These are phyloP conservation scores for Porites divaricata DNA, from an alignment of 92 coral and sea anemone species.

Conservation along the genomic window DNA sequence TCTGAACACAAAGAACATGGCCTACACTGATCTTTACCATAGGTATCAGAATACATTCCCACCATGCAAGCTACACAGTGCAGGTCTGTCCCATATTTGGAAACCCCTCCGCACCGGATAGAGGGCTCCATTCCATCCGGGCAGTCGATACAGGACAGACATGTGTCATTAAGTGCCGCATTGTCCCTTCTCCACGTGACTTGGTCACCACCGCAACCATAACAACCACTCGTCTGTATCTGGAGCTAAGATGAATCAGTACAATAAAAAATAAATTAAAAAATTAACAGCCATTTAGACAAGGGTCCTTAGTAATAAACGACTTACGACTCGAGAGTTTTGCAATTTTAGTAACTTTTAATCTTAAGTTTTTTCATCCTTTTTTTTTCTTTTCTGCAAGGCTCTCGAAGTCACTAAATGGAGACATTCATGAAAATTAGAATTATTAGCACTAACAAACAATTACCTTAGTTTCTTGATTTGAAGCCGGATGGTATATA, in stretches of 20 bases:
- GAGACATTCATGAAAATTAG: too few relatives aligned
- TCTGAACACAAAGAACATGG: slow-evolving; percentile 15
- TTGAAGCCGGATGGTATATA: too few relatives aligned
- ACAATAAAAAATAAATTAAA: too few relatives aligned
- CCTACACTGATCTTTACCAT: slow-evolving; percentile 2
- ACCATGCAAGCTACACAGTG: slow-evolving; percentile 19
- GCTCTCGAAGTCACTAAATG: too few relatives aligned
- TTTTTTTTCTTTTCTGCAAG: too few relatives aligned
- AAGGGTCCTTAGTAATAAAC: not conserved
- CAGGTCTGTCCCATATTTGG: slow-evolving; percentile 15
- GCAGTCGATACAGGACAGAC: slow-evolving; percentile 17
- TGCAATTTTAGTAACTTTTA: too few relatives aligned
- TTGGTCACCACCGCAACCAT: slow-evolving; percentile 11
- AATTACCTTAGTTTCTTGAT: too few relatives aligned
- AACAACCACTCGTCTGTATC: not conserved
- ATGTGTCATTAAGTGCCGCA: slow-evolving; percentile 8
- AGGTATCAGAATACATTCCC: slow-evolving; percentile 12
- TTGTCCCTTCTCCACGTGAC: slow-evolving; percentile 16
- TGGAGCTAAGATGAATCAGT: not conserved
- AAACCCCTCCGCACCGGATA: slow-evolving; percentile 13
- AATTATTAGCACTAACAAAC: too few relatives aligned
- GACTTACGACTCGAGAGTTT: not conserved
- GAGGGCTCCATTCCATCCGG: slow-evolving; percentile 40
- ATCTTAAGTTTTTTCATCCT: too few relatives aligned
- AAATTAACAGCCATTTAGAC: not conserved